Evolutionary conservation across 1,140 invertebrate genomes (phyloP), one percentile per base, ranked within the genome.

Genomic region (Apis dorsata): DNA sequence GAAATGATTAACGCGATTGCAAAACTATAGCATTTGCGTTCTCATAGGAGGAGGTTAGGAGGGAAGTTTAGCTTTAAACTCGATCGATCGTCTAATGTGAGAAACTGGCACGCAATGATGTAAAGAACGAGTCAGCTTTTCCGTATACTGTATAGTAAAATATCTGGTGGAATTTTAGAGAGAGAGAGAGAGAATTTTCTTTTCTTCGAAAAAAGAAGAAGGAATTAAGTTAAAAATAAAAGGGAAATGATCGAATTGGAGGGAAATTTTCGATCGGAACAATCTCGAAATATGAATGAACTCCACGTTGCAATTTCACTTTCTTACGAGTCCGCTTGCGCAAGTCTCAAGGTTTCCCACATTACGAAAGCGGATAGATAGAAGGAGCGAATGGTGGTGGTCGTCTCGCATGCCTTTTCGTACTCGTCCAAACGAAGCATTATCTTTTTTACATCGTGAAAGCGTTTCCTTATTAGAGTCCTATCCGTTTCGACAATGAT

Each of bases 301-400:
- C 91, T 93, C 90, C 44, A 85, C 85, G 86, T 83, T 91, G 92
- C 90, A 93, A 93, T 93, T 94, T 93, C 92, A 93, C 92, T 93
- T 94, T 92, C 90, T 92, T 93, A 91, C 91, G 89, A 77, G 85
- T 89, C 75, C 70, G 55, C 88, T 94, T 94, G 92, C 91, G 92
- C 88, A 93, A 94, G 86, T 86, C 86, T 92, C 92, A 93, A 94
- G 93, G 93, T 93, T 94, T 93, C 92, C 90, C 89, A 91, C 89
- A 92, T 94, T 93, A 91, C 92, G 92, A 94, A 93, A 93, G 91
- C 88, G 89, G 79, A 90, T 92, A 92, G 89, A 91, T 89, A 91
- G 81, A 89, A 90, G 89, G 86, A 90, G 69, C 60, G 68, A 55
- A 24, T 65, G 34, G 49, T 11, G 71, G 66, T 74, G 69, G 57